These are phyloP conservation scores for Rhagoletis zephyria DNA, from an alignment of 1,140 invertebrate genomes.

Conservation along the genomic window DNA sequence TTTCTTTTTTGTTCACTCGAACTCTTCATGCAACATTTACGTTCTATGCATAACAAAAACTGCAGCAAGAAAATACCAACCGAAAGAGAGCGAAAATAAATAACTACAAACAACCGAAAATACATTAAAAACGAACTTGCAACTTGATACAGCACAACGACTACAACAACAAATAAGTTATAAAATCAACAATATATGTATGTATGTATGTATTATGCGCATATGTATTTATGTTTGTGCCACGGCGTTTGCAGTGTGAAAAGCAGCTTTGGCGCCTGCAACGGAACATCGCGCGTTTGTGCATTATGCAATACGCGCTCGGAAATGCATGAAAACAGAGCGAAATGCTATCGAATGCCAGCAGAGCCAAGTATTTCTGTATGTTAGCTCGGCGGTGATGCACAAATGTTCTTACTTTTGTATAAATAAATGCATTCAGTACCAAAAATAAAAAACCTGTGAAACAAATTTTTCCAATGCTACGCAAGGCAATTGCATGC, in stretches of 20 bases:
- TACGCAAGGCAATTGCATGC: neutral
- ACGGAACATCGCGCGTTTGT: neutral
- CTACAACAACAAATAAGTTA: neutral
- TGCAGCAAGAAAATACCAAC: neutral
- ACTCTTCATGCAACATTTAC: slow-evolving; percentile 47
- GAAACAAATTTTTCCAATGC: neutral
- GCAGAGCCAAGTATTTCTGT: neutral
- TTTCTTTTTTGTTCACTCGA: too few species aligned
- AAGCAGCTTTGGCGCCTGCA: slow-evolving; percentile 5
- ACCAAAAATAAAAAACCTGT: neutral
- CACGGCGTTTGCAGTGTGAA: neutral
- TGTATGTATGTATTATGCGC: neutral
- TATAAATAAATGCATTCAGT: slow-evolving; percentile 14
- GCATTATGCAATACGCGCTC: slow-evolving; percentile 28
- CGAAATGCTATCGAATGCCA: neutral
- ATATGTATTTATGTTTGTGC: too few species aligned
- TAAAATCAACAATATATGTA: neutral
- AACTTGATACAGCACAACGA: slow-evolving; percentile 33
- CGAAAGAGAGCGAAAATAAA: too few species aligned
- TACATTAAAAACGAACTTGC: slow-evolving; percentile 46
- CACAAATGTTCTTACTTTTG: neutral
- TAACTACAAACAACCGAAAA: neutral
- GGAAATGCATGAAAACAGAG: slow-evolving; percentile 30
- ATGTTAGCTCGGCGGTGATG: neutral
- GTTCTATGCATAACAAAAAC: slow-evolving; percentile 32